Conservation (phyloP, 2,113 vertebrate species). For the Chunga burmeisteri region DNA sequence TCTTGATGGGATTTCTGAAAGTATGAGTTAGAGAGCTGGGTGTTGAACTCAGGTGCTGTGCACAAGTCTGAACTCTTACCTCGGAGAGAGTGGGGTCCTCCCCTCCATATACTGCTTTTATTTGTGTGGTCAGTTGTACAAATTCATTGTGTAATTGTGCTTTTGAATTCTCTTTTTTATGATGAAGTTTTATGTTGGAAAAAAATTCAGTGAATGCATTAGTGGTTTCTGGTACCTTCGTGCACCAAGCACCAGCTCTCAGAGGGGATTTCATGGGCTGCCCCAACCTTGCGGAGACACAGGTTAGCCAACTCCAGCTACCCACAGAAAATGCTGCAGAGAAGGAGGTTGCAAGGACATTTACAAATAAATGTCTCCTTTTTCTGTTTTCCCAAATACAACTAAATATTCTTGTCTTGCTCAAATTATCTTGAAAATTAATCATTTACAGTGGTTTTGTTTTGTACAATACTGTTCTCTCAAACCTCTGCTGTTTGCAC, state of each 20-base stretch:
- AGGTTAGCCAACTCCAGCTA: not conserved
- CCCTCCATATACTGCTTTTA: not conserved
- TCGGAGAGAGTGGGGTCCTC: not conserved
- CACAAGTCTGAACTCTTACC: not conserved
- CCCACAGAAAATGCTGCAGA: not conserved
- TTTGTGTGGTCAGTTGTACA: not conserved
- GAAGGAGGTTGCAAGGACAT: not conserved
- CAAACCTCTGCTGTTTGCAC: not conserved
- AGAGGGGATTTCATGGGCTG: not conserved
- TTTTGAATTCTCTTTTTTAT: not conserved
- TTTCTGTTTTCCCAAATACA: not conserved
- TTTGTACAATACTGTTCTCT: not conserved
- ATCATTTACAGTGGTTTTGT: not conserved
- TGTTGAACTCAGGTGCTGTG: not conserved
- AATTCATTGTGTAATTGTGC: not conserved
- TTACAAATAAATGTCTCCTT: not conserved
- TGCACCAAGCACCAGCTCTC: not conserved
- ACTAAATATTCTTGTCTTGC: not conserved
- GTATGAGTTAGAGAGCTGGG: not conserved
- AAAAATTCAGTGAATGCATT: not conserved
- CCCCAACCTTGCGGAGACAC: not conserved
- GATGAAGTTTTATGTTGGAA: not conserved
- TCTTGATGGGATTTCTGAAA: not conserved
- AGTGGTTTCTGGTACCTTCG: not conserved
- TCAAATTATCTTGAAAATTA: not conserved